phyloP scores from a whole-genome alignment of 2,888 invertebrate genomes.

The Drosophila longiperda region DNA sequence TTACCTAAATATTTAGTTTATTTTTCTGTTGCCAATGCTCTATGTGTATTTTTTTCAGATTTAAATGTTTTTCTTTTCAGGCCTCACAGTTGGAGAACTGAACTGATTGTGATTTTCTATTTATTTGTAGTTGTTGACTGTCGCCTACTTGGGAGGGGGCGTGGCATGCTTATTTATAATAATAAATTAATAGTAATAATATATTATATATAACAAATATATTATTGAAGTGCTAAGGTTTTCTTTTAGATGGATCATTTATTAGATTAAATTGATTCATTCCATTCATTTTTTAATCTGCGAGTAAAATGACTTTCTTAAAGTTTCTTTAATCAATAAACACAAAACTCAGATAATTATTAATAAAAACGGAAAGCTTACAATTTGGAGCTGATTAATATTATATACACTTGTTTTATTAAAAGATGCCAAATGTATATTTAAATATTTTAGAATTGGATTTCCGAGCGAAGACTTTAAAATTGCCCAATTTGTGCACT shows the following conservation, averaged over 20 bases:
- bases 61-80: constrained; percentile 15
- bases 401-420: background rate
- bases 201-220: background rate
- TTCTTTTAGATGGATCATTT: background rate
- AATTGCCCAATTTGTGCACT: background rate
- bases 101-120: background rate
- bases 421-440: background rate
- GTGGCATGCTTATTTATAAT: constrained; percentile 10
- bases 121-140: background rate
- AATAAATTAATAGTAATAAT: background rate
- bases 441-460: background rate
- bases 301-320: background rate
- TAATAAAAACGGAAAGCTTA: background rate
- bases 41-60: background rate
- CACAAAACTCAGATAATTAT: too few species aligned
- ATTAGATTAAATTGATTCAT: background rate
- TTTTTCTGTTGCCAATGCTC: background rate
- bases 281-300: background rate
- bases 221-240: background rate
- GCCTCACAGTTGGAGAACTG: constrained; percentile 21
- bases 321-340: background rate
- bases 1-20: background rate
- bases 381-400: background rate
- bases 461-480: background rate
- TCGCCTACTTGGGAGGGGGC: background rate